Evolutionary conservation across 1,140 invertebrate genomes (phyloP).

Genomic region (Brachionus rubens): DNA sequence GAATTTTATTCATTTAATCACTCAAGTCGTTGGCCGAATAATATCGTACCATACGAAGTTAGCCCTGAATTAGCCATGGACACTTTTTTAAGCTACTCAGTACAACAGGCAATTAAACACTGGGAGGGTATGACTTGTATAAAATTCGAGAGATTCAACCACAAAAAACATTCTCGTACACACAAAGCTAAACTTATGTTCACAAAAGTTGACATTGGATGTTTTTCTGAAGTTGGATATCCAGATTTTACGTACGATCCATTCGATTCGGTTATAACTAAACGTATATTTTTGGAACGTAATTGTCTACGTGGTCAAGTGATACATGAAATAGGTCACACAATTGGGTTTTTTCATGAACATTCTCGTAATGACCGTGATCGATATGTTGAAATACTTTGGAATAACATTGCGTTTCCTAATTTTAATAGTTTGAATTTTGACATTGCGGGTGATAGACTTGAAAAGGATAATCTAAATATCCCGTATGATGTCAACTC

Average conservation of each 20-base stretch:
- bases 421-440: conserved; percentile 23
- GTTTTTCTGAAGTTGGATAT: conserved; percentile 21
- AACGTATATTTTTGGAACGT: background rate
- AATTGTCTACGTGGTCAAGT: conserved; percentile 44
- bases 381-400: conserved; percentile 54
- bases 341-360: conserved; percentile 59
- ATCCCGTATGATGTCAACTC: conserved; percentile 56
- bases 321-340: conserved; percentile 57
- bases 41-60: background rate
- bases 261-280: background rate
- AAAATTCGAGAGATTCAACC: background rate
- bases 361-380: conserved; percentile 57
- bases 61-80: conserved; percentile 6
- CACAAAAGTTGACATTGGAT: background rate
- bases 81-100: background rate
- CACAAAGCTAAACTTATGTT: conserved; percentile 1
- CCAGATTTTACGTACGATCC: background rate
- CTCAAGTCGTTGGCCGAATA: background rate
- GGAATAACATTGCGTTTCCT: conserved; percentile 52
- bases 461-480: conserved; percentile 52
- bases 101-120: conserved; percentile 3
- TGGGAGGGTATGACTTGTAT: conserved; percentile 31
- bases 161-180: background rate
- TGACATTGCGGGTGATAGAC: background rate
- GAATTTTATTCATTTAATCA: background rate